Percentiles rank a stretch among this genome's conserved stretches.
These are phyloP conservation scores for Andrena hattorfiana DNA, from an alignment of 2,888 invertebrate species.

Conservation along the genomic window DNA sequence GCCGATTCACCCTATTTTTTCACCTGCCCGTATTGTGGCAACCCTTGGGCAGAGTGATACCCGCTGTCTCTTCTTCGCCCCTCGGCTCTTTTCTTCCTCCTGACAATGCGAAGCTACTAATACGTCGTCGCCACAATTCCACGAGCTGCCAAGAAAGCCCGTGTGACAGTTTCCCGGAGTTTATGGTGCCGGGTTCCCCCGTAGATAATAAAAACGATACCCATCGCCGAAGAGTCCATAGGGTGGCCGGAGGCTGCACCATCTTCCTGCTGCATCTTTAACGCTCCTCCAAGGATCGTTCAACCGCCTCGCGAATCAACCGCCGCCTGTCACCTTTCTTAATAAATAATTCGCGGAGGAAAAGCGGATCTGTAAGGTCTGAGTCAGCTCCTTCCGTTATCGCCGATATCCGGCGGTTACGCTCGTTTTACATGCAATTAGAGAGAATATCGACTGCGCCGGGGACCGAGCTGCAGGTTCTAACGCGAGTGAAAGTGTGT, in stretches of 20 bases:
- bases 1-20: slow-evolving; percentile 52
- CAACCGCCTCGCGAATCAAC: background rate
- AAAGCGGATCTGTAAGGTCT: background rate
- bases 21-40: slow-evolving; percentile 55
- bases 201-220: slow-evolving; percentile 43
- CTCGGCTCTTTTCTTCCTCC: slow-evolving; percentile 15
- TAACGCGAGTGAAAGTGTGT: slow-evolving; percentile 71
- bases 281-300: background rate
- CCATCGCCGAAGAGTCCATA: background rate
- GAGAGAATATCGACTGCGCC: slow-evolving; percentile 50
- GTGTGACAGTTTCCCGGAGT: slow-evolving; percentile 57
- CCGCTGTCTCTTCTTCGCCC: slow-evolving; percentile 11
- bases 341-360: background rate
- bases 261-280: slow-evolving; percentile 9
- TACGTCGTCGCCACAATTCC: slow-evolving; percentile 60
- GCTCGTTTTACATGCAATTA: slow-evolving; percentile 48
- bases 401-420: slow-evolving; percentile 22
- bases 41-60: slow-evolving; percentile 34
- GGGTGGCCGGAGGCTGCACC: background rate
- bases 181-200: slow-evolving; percentile 46
- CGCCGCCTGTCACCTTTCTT: background rate
- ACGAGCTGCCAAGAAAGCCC: slow-evolving; percentile 1
- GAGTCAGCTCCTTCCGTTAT: slow-evolving; percentile 29
- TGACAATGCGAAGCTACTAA: slow-evolving; percentile 54
- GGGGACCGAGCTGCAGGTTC: slow-evolving; percentile 46